Base-by-base conservation (phyloP, 1,140 invertebrate genomes). In the Elymnias hypermnestra region DNA sequence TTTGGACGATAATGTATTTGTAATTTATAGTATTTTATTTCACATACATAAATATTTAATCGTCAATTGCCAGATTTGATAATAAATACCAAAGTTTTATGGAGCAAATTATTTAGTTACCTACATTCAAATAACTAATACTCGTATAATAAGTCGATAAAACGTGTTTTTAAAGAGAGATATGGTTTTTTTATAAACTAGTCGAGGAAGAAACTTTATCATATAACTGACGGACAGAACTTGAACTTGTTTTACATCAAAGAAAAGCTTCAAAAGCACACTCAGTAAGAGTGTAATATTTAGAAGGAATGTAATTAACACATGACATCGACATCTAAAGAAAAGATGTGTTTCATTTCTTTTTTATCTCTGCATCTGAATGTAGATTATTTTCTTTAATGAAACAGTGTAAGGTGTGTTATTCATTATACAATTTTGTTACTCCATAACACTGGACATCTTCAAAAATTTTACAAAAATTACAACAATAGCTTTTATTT, bases 211-310 rank as follows among this genome's bases (percentile, higher is more conserved):
- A n/a, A n/a, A n/a, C n/a, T n/a, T n/a, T n/a, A n/a, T n/a, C n/a
- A n/a, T n/a, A n/a, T n/a, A n/a, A n/a, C n/a, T n/a, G 15, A 33
- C 14, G 12, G 8, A 33, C 8, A 14, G 13, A 33, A 7, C 6
- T n/a, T n/a, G n/a, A n/a, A n/a, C n/a, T 15, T 15, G n/a, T n/a
- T n/a, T n/a, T n/a, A 61, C 47, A 62, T 62, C 59, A 62, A 62
- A 62, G 55, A 36, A 10, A 28, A 48, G 43, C 46, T 50, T 33
- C 39, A 43, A 53, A 46, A 53, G 46, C 42, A 53, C 36, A 23
- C 41, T 48, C 48, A 42, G 51, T 62, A 53, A 58, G 54, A 54
- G 53, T 35, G 40, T 57, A 51, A 54, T 47, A 46, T 54, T 50
- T 44, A 44, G 36, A 46, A 50, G 42, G 39, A 55, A 40, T 45